A percentile compares a stretch with the other conserved stretches of the same genome.
Conservation (phyloP, 2,888 invertebrate genomes). For the Lepidonotus clava region DNA sequence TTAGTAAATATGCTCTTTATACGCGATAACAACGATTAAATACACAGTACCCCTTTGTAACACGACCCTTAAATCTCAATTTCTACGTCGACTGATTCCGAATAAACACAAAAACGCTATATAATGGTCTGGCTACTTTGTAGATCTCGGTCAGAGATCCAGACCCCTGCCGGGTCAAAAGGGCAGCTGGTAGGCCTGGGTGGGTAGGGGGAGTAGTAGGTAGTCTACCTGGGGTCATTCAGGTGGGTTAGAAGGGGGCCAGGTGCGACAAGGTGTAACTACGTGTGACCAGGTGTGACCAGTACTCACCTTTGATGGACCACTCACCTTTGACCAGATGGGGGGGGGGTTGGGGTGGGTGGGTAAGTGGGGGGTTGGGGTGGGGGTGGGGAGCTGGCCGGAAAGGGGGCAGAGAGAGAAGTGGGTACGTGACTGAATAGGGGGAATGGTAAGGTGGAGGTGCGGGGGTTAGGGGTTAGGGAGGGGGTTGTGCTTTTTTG, state of each 20-base stretch:
- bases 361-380: background rate
- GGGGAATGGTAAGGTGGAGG: background rate
- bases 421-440: background rate
- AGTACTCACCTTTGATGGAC: too few species aligned
- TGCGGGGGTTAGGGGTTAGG: background rate
- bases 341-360: background rate
- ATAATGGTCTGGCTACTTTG: too few species aligned
- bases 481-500: background rate
- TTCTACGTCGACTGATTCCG: too few species aligned
- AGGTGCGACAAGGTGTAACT: background rate
- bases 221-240: background rate
- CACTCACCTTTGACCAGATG: too few species aligned
- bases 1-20: too few species aligned
- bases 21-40: too few species aligned
- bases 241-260: background rate
- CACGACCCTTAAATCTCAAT: too few species aligned
- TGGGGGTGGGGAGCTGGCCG: background rate
- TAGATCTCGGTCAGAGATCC: too few species aligned
- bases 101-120: too few species aligned
- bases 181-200: background rate
- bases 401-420: background rate
- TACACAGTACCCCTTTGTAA: too few species aligned
- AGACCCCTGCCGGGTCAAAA: too few species aligned
- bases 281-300: constrained; percentile 38
- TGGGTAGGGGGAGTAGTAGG: background rate